Conservation (phyloP, 2,113 vertebrate genomes). For the Catharus minimus region DNA sequence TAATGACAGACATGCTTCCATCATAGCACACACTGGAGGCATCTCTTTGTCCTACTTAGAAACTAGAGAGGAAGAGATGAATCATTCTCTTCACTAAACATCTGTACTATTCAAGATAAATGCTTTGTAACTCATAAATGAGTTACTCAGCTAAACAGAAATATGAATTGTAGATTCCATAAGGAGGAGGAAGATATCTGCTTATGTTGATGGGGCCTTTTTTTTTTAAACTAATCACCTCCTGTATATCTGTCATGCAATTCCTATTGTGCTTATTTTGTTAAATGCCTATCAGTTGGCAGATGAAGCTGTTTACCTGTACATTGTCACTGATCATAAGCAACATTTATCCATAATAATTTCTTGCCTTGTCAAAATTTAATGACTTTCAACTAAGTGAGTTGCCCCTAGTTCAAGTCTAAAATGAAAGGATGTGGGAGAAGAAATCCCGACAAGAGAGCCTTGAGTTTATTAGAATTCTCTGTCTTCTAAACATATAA, state of each 20-base stretch:
- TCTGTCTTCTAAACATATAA: not conserved
- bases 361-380: not conserved
- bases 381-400: not conserved
- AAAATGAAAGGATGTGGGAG: not conserved
- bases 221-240: not conserved
- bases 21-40: not conserved
- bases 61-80: conserved; percentile 48
- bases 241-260: not conserved
- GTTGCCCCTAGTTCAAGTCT: not conserved
- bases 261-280: not conserved
- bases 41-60: conserved; percentile 41
- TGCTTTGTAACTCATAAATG: conserved; percentile 38
- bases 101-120: conserved; percentile 67
- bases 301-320: not conserved
- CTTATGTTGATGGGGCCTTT: not conserved
- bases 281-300: not conserved
- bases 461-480: not conserved
- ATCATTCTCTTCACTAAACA: conserved; percentile 49
- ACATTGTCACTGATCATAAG: not conserved
- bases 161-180: not conserved
- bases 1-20: conserved; percentile 40
- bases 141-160: conserved; percentile 37
- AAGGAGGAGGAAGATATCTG: not conserved
- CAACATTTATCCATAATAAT: not conserved
- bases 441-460: not conserved